Conservation (phyloP, 2,113 vertebrate genomes). For the Anolis sagrei region DNA sequence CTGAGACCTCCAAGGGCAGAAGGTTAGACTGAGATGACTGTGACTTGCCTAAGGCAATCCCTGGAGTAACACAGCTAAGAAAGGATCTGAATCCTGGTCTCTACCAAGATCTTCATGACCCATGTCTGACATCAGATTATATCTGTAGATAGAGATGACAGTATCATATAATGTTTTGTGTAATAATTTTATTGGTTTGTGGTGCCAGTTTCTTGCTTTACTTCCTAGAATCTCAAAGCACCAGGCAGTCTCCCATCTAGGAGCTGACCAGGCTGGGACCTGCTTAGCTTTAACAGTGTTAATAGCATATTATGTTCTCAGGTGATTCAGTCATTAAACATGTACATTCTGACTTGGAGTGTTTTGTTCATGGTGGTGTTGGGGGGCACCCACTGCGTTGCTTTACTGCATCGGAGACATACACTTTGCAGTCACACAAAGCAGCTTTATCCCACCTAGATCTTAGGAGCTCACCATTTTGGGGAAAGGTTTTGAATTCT, state of each 20-base stretch:
- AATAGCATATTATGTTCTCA: not conserved
- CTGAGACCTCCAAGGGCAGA: not conserved
- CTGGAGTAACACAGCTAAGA: not conserved
- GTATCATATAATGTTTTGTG: not conserved
- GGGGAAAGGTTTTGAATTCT: not conserved
- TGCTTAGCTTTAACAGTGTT: not conserved
- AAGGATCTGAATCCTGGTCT: not conserved
- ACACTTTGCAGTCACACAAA: not conserved
- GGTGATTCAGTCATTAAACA: slow-evolving; percentile 2
- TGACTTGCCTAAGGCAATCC: not conserved
- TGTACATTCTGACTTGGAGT: not conserved
- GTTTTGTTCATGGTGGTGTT: not conserved
- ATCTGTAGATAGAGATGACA: not conserved
- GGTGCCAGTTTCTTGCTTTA: not conserved
- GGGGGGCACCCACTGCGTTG: no score
- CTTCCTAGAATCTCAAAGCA: not conserved
- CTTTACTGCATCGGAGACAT: not conserved
- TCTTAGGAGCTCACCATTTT: not conserved
- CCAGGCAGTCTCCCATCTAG: not conserved
- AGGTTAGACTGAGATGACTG: not conserved
- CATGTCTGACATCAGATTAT: no score
- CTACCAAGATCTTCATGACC: no score
- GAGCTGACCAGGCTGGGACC: not conserved
- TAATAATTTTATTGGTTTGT: not conserved
- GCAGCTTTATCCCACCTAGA: not conserved